Conservation (phyloP, 1,140 invertebrate species). For the Philopotamus ludificatus region DNA sequence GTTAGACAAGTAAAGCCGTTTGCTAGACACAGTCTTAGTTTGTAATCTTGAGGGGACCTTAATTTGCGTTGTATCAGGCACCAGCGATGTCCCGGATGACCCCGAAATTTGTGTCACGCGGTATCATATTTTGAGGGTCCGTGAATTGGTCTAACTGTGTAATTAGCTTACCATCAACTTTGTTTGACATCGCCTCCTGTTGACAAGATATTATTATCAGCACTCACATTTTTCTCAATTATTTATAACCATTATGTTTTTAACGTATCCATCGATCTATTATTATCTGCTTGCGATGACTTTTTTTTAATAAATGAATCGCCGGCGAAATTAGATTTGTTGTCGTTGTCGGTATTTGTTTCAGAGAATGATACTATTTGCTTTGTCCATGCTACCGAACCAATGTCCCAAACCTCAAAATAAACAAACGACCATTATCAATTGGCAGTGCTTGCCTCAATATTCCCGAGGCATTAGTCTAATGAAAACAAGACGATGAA, state of each 20-base stretch:
- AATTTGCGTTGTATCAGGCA: slow-evolving; percentile 20
- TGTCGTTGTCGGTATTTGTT: no score
- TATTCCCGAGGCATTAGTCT: slow-evolving; percentile 11
- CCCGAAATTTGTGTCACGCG: slow-evolving; percentile 9
- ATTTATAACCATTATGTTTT: no score
- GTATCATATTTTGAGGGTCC: neutral
- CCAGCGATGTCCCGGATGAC: neutral
- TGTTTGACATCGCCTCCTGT: neutral
- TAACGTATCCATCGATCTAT: no score
- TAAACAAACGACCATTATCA: slow-evolving; percentile 14
- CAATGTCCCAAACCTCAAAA: slow-evolving; percentile 1
- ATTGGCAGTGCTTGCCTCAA: slow-evolving; percentile 9
- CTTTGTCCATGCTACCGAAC: no score
- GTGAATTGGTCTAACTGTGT: neutral
- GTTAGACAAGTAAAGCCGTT: slow-evolving; percentile 34
- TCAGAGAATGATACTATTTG: no score
- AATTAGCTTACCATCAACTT: neutral
- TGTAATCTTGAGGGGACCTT: slow-evolving; percentile 32
- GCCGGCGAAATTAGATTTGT: no score
- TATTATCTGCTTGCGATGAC: no score
- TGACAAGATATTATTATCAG: no score
- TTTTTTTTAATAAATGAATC: no score
- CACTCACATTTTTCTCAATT: no score
- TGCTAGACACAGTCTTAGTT: slow-evolving; percentile 34
- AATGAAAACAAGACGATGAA: slow-evolving; percentile 25